Evolutionary conservation across 2,888 invertebrate genomes (phyloP).

Genomic region (Meiosimyza decipiens): DNA sequence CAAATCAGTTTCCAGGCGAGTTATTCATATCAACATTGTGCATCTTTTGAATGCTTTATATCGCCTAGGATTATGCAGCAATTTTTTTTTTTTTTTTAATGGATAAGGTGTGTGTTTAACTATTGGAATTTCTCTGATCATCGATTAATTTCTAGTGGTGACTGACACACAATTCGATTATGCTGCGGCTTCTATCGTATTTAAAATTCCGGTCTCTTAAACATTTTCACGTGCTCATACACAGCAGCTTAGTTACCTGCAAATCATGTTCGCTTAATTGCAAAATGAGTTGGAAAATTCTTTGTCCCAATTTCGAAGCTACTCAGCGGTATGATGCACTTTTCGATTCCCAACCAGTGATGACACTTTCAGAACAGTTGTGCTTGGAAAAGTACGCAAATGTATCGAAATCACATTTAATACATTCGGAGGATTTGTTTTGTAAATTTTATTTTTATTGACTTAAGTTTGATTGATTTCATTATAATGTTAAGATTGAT

Average conservation of each 20-base stretch:
- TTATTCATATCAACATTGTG: neutral
- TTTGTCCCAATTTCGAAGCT: slow-evolving; percentile 34
- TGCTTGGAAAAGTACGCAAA: too few species aligned
- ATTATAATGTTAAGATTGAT: too few species aligned
- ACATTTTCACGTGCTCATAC: neutral
- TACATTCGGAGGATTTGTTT: too few species aligned
- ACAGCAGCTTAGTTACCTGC: slow-evolving; percentile 22
- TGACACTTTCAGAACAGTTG: too few species aligned
- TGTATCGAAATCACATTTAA: too few species aligned
- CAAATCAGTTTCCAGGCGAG: slow-evolving; percentile 12
- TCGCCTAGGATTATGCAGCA: neutral
- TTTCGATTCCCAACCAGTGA: too few species aligned
- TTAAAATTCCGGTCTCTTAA: neutral
- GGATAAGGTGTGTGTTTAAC: neutral
- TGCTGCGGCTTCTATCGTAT: neutral
- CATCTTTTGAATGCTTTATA: neutral
- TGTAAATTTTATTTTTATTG: too few species aligned
- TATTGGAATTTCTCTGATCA: too few species aligned
- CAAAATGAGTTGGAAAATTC: slow-evolving; percentile 43
- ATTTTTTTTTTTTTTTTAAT: neutral
- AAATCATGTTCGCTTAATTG: slow-evolving; percentile 41
- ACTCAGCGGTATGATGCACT: too few species aligned
- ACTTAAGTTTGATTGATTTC: too few species aligned
- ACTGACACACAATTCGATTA: neutral
- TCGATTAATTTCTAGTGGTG: too few species aligned